A percentile compares a stretch with the other conserved stretches of the same genome.
These are phyloP conservation scores for Scytalopus superciliaris DNA, from an alignment of 2,113 vertebrate genomes.

Conservation along the genomic window DNA sequence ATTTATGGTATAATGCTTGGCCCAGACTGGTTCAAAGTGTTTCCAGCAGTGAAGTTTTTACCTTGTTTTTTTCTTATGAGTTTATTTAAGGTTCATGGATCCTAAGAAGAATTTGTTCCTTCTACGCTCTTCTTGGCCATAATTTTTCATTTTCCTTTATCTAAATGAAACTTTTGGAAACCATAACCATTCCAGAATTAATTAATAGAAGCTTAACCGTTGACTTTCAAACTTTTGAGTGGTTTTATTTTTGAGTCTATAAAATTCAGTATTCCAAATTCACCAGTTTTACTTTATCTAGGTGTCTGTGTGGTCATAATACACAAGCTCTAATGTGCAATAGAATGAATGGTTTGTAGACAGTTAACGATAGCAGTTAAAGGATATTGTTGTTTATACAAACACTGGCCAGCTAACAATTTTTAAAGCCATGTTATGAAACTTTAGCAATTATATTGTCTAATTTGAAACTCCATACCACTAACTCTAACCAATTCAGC, in stretches of 20 bases:
- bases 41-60: neutral
- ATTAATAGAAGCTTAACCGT: neutral
- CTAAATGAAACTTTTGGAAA: neutral
- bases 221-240: neutral
- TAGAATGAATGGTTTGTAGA: neutral
- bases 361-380: neutral
- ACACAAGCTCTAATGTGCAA: accelerated
- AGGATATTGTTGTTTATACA: neutral
- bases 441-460: neutral
- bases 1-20: neutral
- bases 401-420: neutral
- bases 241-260: neutral
- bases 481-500: neutral
- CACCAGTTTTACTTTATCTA: neutral
- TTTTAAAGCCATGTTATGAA: neutral
- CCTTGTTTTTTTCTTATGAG: neutral
- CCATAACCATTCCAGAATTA: neutral
- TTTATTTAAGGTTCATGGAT: neutral
- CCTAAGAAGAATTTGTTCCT: neutral
- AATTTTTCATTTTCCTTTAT: neutral
- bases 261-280: neutral
- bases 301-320: neutral
- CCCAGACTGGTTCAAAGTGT: neutral
- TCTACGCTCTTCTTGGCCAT: neutral
- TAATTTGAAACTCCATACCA: neutral